A percentile compares a stretch with the other conserved stretches of the same genome.
phyloP scores from a whole-genome alignment of 2,113 vertebrate species.

The Acanthisitta chloris region DNA sequence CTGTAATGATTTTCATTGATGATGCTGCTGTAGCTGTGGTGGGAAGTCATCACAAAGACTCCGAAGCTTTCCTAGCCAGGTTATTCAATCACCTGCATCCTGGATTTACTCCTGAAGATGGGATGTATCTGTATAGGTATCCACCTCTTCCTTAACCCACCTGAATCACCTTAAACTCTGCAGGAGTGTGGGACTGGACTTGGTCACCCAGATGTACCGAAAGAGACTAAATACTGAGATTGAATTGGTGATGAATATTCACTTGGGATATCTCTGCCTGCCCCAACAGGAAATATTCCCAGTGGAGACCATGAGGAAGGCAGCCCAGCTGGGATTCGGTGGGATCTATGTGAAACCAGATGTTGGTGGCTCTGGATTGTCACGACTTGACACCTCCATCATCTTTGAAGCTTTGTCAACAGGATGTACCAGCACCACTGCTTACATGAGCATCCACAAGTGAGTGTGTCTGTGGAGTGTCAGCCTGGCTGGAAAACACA shows the following conservation, averaged over 20 bases:
- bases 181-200: not conserved
- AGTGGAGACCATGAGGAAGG: conserved; percentile 86
- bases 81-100: not conserved
- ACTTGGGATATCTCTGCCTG: not conserved
- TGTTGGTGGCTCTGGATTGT: conserved; percentile 91
- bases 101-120: not conserved
- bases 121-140: not conserved
- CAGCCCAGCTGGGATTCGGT: conserved; percentile 90
- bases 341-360: conserved; percentile 89
- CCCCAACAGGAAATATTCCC: conserved; percentile 88
- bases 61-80: not conserved
- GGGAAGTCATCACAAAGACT: not conserved
- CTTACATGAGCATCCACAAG: conserved; percentile 99
- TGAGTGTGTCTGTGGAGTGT: conserved; percentile 61
- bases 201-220: not conserved
- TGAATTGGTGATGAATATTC: not conserved
- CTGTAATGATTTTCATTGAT: not conserved
- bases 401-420: conserved; percentile 97
- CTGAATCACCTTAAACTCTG: not conserved
- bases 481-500: not conserved
- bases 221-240: not conserved
- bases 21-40: not conserved
- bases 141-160: not conserved
- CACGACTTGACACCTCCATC: conserved; percentile 89
- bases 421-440: conserved; percentile 93